Evolutionary conservation across 2,797 vertebrate genomes (phyloP), one percentile per base, ranked within the genome.

Genomic region (Myotis vivesi): DNA sequence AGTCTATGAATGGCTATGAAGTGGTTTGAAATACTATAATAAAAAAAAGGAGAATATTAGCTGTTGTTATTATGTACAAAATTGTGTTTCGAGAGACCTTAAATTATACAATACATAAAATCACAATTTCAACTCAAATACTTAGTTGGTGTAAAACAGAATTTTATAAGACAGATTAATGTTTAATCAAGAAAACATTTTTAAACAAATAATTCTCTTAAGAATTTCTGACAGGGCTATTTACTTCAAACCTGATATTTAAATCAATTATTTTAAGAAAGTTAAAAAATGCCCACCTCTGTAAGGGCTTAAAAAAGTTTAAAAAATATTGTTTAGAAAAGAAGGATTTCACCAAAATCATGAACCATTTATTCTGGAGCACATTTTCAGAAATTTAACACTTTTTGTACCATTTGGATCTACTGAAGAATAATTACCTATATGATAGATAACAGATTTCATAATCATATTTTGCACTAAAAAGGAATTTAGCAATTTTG

Each of bases 381-480:
- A 92, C 79, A 85, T 97, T 94, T 95, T 94, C 77, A 93, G 86
- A 5, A 0, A 73, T 90, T 51, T 91, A 88, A 96, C 79, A 96
- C 76, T 90, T 97, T 89, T 97, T 93, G 94, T 86, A 95, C 90
- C 96, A 97, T 96, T 97, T 2, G 93, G 95, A 95, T 85, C 59
- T 88, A 92, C 5, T 93, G 94, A 97, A 96, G 95, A 96, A 97
- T 97, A 96, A 97, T 92, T 95, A 94, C 75, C 75, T 96, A 96
- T 82, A 84, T 1, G 95, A 97, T 19, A 91, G 95, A 96, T 85
- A 41, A 97, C 97, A 97, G 94, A 97, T 98, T 98, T 98, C 97
- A 97, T 98, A 98, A 98, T 98, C 98, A 98, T 98, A 98, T 97
- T 98, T 98, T 97, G 97, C 97, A 98, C 97, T 98, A 97, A 98